These are phyloP conservation scores for Pseudomyrmex pallidus DNA, from an alignment of 1,140 invertebrate species.

Conservation along the genomic window DNA sequence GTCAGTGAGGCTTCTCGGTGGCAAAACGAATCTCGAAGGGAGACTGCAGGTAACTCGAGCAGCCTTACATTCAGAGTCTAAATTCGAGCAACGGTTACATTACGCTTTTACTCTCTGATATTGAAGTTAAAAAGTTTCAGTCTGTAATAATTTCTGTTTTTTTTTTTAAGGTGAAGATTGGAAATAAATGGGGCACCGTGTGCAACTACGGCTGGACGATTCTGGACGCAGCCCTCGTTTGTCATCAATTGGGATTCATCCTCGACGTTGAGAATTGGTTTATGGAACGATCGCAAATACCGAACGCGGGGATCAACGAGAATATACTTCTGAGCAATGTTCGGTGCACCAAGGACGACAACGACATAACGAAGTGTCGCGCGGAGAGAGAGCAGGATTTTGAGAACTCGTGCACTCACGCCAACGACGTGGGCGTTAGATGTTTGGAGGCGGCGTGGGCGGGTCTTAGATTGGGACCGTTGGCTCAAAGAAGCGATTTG, in stretches of 20 bases:
- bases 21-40: slow-evolving; percentile 91
- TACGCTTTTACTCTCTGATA: neutral
- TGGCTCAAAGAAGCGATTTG: slow-evolving; percentile 94
- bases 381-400: slow-evolving; percentile 92
- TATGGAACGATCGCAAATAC: slow-evolving; percentile 92
- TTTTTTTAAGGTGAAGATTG: slow-evolving; percentile 88
- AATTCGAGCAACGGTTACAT: neutral
- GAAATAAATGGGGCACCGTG: slow-evolving; percentile 97
- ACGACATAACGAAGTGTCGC: slow-evolving; percentile 95
- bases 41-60: slow-evolving; percentile 90
- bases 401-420: slow-evolving; percentile 95
- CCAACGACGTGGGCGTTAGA: slow-evolving; percentile 94
- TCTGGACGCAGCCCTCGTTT: slow-evolving; percentile 96
- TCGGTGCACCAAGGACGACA: slow-evolving; percentile 95
- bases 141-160: neutral
- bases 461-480: slow-evolving; percentile 94
- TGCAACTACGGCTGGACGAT: slow-evolving; percentile 98
- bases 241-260: slow-evolving; percentile 97
- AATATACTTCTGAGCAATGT: slow-evolving; percentile 94
- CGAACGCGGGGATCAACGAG: slow-evolving; percentile 91
- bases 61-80: neutral
- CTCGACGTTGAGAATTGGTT: slow-evolving; percentile 97
- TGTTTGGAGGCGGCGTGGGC: slow-evolving; percentile 97
- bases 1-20: slow-evolving; percentile 91
- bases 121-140: neutral